Evolutionary conservation across 2,113 vertebrate genomes (phyloP), one percentile per base, ranked within the genome.

Genomic region (Phainopepla nitens): DNA sequence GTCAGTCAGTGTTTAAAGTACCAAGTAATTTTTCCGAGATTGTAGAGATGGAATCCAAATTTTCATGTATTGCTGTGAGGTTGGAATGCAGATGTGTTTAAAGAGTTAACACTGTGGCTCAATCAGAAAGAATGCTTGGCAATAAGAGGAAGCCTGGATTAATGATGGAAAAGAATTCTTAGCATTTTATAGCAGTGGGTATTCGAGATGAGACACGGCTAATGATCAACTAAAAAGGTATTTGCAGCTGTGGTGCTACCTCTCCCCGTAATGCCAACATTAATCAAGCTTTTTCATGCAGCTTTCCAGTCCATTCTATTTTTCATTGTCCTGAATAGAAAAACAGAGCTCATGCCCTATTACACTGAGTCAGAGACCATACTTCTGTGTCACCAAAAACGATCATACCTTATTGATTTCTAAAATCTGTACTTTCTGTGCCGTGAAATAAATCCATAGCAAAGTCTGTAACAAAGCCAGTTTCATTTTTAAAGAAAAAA

Each of bases 141-240:
- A 96, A 94, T 97, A 96, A 97, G 92, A 95, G 89, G 94, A 97
- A 96, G 92, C 92, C 87, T 94, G 79, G 94, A 97, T 97, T 96
- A 96, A 97, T 91, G 89, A 95, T 94, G 96, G 96, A 97, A 94
- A 94, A 94, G 90, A 92, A 97, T 98, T 96, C 95, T 97, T 98
- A 94, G 92, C 94, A 96, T 97, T 97, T 97, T 97, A 90, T 82
- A 97, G 85, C 89, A 92, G 85, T 96, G 96, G 94, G 89, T 93
- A 93, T 95, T 94, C 58, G 79, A 96, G 91, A 95, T 96, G 96
- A 98, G 97, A 96, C 93, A 89, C 1, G 61, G 95, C 93, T 97
- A 97, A 97, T 97, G 97, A 98, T 97, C 96, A 97, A 83, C 90
- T 91, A 75, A 92, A 96, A 96, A 97, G 96, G 72, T 96, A 97